Base-by-base conservation (phyloP, 2,113 vertebrate species). In the Corythornis cristatus region DNA sequence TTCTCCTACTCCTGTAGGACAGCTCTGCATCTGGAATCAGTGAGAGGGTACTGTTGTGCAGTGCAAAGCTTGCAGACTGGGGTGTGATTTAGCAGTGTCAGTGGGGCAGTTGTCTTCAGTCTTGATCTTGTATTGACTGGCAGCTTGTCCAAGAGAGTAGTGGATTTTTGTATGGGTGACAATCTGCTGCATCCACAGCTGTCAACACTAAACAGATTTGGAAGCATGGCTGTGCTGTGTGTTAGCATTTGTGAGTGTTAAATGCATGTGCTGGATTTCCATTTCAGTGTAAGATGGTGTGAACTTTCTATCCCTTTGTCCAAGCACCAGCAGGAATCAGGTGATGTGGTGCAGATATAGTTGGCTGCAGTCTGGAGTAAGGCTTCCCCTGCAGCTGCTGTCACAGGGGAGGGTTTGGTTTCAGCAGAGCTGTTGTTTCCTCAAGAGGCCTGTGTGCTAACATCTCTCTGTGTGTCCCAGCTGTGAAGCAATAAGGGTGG, bases 11-110 rank as follows among this genome's bases (percentile, higher is more conserved):
- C 15, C 66, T 73, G 50, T 37, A 77, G 83, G 68, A 48, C 20
- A 66, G 23, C 31, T 66, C 37, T 81, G 20, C 29, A 29, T 76
- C 60, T 68, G 16, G 21, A 3, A 35, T 35, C 11, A 40, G 0
- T n/a, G 3, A 3, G 35, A 37, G 5, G 4, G 18, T 76, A 20
- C 37, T 15, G 25, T 23, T 53, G 40, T 0, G 0, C 35, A 53
- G 58, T 61, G 48, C 16, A 73, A 2, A 83, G 42, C 53, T 83
- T 83, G 37, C 23, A 20, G 31, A 58, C 45, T 54, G 46, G 33
- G 66, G 29, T 0, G 0, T 48, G 56, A 40, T 7, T 80, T 73
- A 33, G 35, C 56, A 85, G 50, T 26, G 45, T 61, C 42, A 50
- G 3, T 1, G 51, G 48, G 28, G 46, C 35, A 56, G 0, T 79